phyloP scores from a whole-genome alignment of 2,888 invertebrate genomes.

The Brenthis daphne region DNA sequence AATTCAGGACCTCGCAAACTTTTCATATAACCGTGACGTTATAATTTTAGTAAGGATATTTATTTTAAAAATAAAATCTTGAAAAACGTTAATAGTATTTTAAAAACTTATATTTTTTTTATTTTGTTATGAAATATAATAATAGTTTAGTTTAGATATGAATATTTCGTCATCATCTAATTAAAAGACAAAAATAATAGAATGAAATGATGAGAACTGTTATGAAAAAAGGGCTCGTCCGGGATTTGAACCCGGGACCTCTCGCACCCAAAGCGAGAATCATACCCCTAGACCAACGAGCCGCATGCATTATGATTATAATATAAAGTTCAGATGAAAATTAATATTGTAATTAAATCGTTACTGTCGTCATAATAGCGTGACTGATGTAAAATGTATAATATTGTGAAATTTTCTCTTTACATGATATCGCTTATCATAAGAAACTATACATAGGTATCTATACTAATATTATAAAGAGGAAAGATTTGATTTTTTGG shows the following conservation, averaged over 20 bases:
- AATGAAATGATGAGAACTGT: neutral
- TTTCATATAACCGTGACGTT: too few relatives aligned
- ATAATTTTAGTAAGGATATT: too few relatives aligned
- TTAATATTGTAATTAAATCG: too few relatives aligned
- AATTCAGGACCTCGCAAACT: too few relatives aligned
- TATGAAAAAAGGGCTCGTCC: slow-evolving; percentile 75
- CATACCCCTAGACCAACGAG: slow-evolving; percentile 84
- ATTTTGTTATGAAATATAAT: too few relatives aligned
- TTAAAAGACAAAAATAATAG: neutral
- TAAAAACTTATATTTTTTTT: too few relatives aligned
- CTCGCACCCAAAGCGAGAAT: slow-evolving; percentile 83
- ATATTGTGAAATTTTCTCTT: neutral
- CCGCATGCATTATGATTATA: slow-evolving; percentile 45
- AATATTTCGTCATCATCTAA: neutral
- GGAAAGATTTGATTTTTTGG: too few relatives aligned
- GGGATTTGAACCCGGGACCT: slow-evolving; percentile 84
- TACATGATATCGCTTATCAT: neutral
- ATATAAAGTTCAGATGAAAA: neutral
- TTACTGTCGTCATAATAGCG: neutral
- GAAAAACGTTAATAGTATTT: too few relatives aligned
- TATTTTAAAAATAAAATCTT: too few relatives aligned
- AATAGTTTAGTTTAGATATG: too few relatives aligned
- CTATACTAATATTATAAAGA: too few relatives aligned
- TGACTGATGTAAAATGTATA: neutral
- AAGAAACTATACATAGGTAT: neutral